A percentile compares a stretch with the other conserved stretches of the same genome.
phyloP scores from a whole-genome alignment of 2,113 vertebrate genomes.

The Myiozetetes cayanensis region DNA sequence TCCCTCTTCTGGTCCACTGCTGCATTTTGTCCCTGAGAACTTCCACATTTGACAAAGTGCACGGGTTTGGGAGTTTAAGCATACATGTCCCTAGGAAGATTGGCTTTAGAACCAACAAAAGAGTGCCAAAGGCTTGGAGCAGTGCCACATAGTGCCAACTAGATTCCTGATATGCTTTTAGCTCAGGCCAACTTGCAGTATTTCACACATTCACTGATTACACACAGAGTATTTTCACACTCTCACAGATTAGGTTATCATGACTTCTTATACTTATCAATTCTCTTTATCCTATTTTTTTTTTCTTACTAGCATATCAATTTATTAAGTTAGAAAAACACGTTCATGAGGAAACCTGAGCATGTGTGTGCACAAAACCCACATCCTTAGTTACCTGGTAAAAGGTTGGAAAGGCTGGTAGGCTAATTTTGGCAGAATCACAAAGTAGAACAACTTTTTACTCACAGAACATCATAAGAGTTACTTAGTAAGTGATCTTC shows the following conservation, averaged over 20 bases:
- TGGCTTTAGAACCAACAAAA: neutral
- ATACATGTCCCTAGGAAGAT: neutral
- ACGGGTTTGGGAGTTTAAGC: neutral
- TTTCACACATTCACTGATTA: neutral
- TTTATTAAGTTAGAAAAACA: neutral
- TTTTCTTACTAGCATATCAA: neutral
- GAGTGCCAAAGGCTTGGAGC: neutral
- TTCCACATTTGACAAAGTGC: neutral
- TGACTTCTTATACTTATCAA: neutral
- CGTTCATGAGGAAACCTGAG: rapidly evolving
- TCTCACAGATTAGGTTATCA: neutral
- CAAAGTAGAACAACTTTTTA: neutral
- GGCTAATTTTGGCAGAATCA: neutral
- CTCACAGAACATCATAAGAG: neutral
- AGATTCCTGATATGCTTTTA: neutral
- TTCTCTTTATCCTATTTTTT: neutral
- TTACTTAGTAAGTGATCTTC: neutral
- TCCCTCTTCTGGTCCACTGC: neutral
- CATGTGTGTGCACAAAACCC: neutral
- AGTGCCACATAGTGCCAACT: neutral
- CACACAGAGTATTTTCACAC: no score
- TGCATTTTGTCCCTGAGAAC: neutral
- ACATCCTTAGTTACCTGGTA: neutral
- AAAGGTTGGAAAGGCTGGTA: neutral
- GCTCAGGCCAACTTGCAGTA: neutral